phyloP scores from a whole-genome alignment of 2,113 vertebrate species.

The Barbus barbus region DNA sequence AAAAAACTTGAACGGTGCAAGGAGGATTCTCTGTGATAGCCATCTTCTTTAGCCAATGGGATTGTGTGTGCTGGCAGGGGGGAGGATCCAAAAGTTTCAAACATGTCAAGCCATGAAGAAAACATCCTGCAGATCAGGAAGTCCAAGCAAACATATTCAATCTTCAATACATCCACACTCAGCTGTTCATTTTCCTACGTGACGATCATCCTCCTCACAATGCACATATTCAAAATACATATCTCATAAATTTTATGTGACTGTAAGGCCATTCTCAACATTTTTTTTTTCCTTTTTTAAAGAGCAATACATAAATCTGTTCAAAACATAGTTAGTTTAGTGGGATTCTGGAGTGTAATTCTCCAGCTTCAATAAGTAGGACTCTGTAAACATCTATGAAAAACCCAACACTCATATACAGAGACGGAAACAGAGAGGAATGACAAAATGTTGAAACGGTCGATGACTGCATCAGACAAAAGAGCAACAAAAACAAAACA shows the following conservation, averaged over 20 bases:
- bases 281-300: conserved; percentile 8
- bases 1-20: conserved; percentile 61
- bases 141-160: background rate
- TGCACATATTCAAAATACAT: conserved; percentile 42
- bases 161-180: background rate
- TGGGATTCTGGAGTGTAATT: conserved; percentile 2
- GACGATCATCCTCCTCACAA: conserved; percentile 30
- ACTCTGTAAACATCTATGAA: conserved; percentile 24
- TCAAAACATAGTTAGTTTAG: conserved; percentile 22
- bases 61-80: conserved; percentile 39
- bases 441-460: background rate
- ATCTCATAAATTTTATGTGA: conserved; percentile 44
- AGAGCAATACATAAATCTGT: conserved; percentile 37
- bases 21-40: conserved; percentile 41
- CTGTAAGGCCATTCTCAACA: conserved; percentile 47
- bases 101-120: conserved; percentile 32
- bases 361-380: conserved; percentile 18
- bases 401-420: conserved; percentile 7
- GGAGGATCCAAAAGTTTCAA: conserved; percentile 25
- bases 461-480: conserved; percentile 13
- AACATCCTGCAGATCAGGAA: conserved; percentile 11
- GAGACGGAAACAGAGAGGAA: background rate
- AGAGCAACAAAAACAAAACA: conserved; percentile 15
- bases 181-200: conserved; percentile 19
- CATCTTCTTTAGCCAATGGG: conserved; percentile 32